Evolutionary conservation across 2,797 vertebrate species (phyloP).

Genomic region (Bufotes viridis): DNA sequence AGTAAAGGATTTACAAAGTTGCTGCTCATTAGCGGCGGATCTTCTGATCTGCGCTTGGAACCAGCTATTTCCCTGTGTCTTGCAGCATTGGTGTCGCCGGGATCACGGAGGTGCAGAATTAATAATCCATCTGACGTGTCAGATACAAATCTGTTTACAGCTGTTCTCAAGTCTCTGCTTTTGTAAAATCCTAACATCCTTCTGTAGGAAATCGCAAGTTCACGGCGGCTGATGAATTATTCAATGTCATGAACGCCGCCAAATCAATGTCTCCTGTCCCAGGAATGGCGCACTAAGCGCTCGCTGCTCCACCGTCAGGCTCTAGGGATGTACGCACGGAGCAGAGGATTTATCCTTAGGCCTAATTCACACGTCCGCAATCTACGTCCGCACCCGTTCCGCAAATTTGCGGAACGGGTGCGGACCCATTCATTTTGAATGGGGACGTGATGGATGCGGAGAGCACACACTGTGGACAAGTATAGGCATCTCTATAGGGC

Average conservation of each 20-base stretch:
- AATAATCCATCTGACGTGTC: slow-evolving; percentile 39
- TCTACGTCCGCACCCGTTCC: too few species aligned
- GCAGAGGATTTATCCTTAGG: neutral
- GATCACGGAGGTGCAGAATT: slow-evolving; percentile 18
- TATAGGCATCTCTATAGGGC: too few species aligned
- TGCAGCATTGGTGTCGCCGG: neutral
- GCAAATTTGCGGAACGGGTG: too few species aligned
- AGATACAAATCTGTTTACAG: slow-evolving; percentile 48
- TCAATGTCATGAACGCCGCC: slow-evolving; percentile 17
- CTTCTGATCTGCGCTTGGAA: neutral
- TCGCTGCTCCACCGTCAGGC: neutral
- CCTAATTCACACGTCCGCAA: too few species aligned
- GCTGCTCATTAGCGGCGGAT: neutral
- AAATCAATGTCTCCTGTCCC: neutral
- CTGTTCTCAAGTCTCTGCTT: slow-evolving; percentile 7
- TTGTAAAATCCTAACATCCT: slow-evolving; percentile 30
- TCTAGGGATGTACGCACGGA: neutral
- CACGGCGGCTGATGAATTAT: slow-evolving; percentile 34
- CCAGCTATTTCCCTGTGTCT: neutral
- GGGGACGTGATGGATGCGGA: too few species aligned
- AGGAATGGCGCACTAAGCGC: neutral
- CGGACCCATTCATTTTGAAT: too few species aligned
- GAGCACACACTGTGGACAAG: too few species aligned
- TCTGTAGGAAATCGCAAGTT: slow-evolving; percentile 12
- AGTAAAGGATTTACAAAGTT: neutral